phyloP scores from a whole-genome alignment of 2,888 invertebrate genomes.

The Agrochola macilenta region DNA sequence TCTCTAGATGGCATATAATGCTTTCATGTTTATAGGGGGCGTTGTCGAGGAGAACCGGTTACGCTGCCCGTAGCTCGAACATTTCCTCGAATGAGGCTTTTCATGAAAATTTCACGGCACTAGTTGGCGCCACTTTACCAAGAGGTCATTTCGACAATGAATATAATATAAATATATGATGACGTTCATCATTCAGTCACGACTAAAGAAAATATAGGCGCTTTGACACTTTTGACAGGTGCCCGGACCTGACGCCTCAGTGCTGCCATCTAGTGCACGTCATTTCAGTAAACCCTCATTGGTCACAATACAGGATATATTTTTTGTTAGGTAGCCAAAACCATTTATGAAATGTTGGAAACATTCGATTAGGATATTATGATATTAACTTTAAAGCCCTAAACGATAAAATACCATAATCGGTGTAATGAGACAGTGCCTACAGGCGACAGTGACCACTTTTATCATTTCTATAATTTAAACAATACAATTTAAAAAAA shows the following conservation, averaged over 20 bases:
- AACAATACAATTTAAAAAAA: not conserved
- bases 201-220: too few relatives aligned
- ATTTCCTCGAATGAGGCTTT: not conserved
- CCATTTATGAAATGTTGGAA: not conserved
- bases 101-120: too few relatives aligned
- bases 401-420: not conserved
- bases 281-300: not conserved
- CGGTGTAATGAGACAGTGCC: not conserved
- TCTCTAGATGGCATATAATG: slow-evolving; percentile 83
- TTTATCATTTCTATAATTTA: not conserved
- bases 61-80: not conserved
- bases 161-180: too few relatives aligned
- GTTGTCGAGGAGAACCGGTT: slow-evolving; percentile 20
- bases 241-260: too few relatives aligned
- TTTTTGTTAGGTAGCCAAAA: not conserved
- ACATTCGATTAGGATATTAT: not conserved
- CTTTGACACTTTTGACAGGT: too few relatives aligned
- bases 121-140: too few relatives aligned
- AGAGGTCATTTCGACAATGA: too few relatives aligned
- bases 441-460: too few relatives aligned
- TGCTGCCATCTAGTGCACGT: too few relatives aligned
- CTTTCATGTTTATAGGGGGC: slow-evolving; percentile 77
- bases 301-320: not conserved
- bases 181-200: too few relatives aligned
- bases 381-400: not conserved